Evolutionary conservation across 1,140 invertebrate species (phyloP), one percentile per base, ranked within the genome.

Genomic region (Heliconius congener): DNA sequence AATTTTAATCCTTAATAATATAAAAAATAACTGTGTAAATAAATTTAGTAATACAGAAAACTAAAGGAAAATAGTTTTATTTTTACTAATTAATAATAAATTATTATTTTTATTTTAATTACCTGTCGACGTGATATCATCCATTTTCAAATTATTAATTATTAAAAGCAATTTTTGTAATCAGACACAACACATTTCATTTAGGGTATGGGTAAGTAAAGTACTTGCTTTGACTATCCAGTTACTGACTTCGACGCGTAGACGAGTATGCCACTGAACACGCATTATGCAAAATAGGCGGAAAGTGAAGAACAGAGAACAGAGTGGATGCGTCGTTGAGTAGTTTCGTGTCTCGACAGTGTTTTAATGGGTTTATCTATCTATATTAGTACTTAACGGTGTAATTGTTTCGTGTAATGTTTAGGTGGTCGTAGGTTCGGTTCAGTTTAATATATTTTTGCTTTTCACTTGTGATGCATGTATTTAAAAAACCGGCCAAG

Each of bases 211-310:
- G 55, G 9, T 57, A 11, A 27, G n/a, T 30, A 16, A 66, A 66
- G 23, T 30, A 66, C 60, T 27, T 16, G n/a, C 60, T 66, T 30
- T 66, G 23, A 66, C 60, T 30, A 66, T 66, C 60, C 60, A 66
- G 60, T 23, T 66, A 66, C 11, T 66, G 30, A 66, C 13, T 66
- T 66, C 60, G 23, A 66, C 60, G 23, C 60, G 60, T 66, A 66
- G 23, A 66, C 60, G 27, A 66, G 60, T 66, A 6, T 27, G 23
- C 60, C 60, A 66, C 60, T 66, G 27, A 30, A 66, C 60, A 66
- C 27, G 23, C 60, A 66, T 66, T 30, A 66, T 66, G 60, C 60
- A 30, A 66, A 66, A 66, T 66, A 66, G 60, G 60, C 60, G 27
- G 60, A 66, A 66, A 66, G 60, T 66, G 60, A 27, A 16, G 23